These are phyloP conservation scores for Pyralis farinalis DNA, from an alignment of 2,888 invertebrate genomes.

Conservation along the genomic window DNA sequence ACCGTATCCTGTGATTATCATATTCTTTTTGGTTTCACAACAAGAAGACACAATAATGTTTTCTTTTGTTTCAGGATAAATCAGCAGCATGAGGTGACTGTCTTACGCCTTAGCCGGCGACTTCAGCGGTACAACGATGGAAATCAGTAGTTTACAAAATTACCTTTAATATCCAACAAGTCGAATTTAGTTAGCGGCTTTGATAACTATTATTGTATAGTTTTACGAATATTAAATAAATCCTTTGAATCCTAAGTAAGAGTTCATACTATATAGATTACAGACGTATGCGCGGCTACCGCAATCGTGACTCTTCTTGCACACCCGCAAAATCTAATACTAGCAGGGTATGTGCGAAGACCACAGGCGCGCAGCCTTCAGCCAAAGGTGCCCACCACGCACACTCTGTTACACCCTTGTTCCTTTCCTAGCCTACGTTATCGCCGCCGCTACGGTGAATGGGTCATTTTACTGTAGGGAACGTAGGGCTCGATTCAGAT, in stretches of 20 bases:
- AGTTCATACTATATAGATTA: slow-evolving; percentile 15
- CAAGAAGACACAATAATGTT: not conserved
- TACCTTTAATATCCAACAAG: slow-evolving; percentile 2
- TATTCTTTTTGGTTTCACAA: too few species aligned
- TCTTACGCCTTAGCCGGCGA: not conserved
- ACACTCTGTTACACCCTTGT: slow-evolving; percentile 36
- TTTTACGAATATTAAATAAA: not conserved
- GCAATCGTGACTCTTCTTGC: slow-evolving; percentile 41
- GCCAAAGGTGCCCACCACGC: slow-evolving; percentile 65
- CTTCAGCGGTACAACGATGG: slow-evolving; percentile 27
- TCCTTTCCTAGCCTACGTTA: slow-evolving; percentile 9
- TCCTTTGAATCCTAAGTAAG: not conserved
- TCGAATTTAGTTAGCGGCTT: slow-evolving; percentile 20
- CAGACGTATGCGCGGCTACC: slow-evolving; percentile 52
- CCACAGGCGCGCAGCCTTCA: slow-evolving; percentile 59
- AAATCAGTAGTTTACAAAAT: slow-evolving; percentile 26
- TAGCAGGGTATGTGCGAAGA: slow-evolving; percentile 31
- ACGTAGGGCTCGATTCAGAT: slow-evolving; percentile 18
- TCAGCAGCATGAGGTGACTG: slow-evolving; percentile 9
- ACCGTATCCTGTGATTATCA: not conserved
- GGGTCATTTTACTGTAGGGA: slow-evolving; percentile 64
- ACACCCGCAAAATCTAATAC: slow-evolving; percentile 26
- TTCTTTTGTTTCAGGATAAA: slow-evolving; percentile 7
- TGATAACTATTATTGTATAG: slow-evolving; percentile 18
- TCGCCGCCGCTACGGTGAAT: slow-evolving; percentile 36